phyloP scores from a whole-genome alignment of 2,888 invertebrate genomes.

The Byasa hedistus region DNA sequence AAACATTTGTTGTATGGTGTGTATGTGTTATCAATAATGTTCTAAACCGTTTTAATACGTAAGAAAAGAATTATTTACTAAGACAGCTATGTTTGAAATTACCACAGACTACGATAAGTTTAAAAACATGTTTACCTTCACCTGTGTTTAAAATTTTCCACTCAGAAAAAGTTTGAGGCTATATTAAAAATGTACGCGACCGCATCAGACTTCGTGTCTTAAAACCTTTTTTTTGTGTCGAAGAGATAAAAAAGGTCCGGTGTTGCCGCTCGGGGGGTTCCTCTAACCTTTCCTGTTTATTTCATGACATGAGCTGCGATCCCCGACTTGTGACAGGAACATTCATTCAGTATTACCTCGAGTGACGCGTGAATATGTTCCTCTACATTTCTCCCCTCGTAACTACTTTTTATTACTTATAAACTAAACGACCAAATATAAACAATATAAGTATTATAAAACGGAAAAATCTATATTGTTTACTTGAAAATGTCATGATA shows the following conservation, averaged over 20 bases:
- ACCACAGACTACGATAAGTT: too few relatives aligned
- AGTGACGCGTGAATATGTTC: slow-evolving; percentile 6
- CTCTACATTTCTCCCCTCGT: background rate
- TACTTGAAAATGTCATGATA: too few relatives aligned
- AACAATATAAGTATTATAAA: background rate
- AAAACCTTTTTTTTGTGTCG: slow-evolving; percentile 15
- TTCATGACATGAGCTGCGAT: slow-evolving; percentile 26
- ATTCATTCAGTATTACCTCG: slow-evolving; percentile 14
- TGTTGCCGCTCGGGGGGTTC: slow-evolving; percentile 23
- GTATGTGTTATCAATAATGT: too few relatives aligned
- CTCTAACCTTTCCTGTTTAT: slow-evolving; percentile 33
- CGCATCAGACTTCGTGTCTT: slow-evolving; percentile 8
- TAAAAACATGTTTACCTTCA: background rate
- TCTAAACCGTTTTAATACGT: too few relatives aligned
- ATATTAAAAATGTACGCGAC: slow-evolving; percentile 16
- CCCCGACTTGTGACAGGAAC: slow-evolving; percentile 8
- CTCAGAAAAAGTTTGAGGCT: background rate
- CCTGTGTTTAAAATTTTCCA: background rate
- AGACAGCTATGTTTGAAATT: too few relatives aligned
- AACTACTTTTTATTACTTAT: background rate
- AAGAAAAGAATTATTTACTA: too few relatives aligned
- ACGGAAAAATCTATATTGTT: too few relatives aligned
- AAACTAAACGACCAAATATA: background rate
- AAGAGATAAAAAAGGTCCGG: slow-evolving; percentile 35
- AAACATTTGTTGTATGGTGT: too few relatives aligned